Evolutionary conservation across 2,888 invertebrate genomes (phyloP), one percentile per base, ranked within the genome.

Genomic region (Coenonympha arcania): DNA sequence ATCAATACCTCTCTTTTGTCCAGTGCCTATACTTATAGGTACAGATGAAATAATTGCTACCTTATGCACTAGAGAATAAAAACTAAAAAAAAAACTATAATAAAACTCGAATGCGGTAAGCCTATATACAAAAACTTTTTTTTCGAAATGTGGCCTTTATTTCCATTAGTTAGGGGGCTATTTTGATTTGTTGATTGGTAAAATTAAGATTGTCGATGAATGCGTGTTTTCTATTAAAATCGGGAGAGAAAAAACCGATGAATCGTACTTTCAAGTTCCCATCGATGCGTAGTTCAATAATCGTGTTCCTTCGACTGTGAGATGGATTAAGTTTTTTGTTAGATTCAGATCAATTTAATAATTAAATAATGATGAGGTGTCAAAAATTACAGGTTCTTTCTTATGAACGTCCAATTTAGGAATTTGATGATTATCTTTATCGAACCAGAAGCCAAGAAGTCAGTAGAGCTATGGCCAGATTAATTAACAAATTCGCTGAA

Each of bases 321-420:
- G 74, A 71, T 75, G 80, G 81, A 83, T 83, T 80, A 76, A 62
- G 60, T 80, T 82, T n/a, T 82, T 82, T 82, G 62, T 75, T 48
- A 56, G 26, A 52, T 47, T 36, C 31, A 34, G 31, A 44, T 50
- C 39, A 42, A 48, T 51, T 42, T 30, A 48, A 54, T 46, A 44
- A 55, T 51, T 52, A 44, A 44, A 44, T 37, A 28, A 37, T 42
- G 28, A 42, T 42, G 33, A 41, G 26, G 41, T 40, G 31, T 30
- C 31, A 24, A 24, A 33, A 34, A 20, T 30, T 5, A 15, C 26
- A 33, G n/a, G n/a, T n/a, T n/a, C n/a, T n/a, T n/a, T n/a, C n/a
- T n/a, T n/a, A n/a, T n/a, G n/a, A n/a, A n/a, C n/a, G n/a, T n/a
- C n/a, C n/a, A n/a, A n/a, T n/a, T n/a, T n/a, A n/a, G n/a, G n/a